Conservation (phyloP, 1,140 invertebrate genomes). For the Nomia melanderi region DNA sequence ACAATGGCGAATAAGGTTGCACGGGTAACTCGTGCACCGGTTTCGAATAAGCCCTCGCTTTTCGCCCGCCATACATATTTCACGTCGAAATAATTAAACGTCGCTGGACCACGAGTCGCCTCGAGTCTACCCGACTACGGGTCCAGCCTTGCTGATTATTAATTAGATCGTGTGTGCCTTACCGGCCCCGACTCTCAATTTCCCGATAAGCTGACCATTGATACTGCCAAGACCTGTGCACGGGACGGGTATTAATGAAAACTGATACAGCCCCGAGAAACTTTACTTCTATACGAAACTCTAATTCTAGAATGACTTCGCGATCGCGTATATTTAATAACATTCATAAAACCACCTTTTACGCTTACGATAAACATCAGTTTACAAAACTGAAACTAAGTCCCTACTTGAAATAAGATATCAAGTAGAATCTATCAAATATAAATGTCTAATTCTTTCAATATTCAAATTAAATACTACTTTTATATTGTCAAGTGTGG, state of each 20-base stretch:
- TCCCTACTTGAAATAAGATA: too few species aligned
- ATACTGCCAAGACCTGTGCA: constrained; percentile 5
- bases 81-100: constrained; percentile 77
- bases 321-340: too few species aligned
- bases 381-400: too few species aligned
- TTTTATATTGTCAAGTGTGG: too few species aligned
- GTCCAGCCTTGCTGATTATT: constrained; percentile 65
- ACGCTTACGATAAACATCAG: too few species aligned
- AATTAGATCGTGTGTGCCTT: constrained; percentile 61
- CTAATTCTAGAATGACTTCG: not conserved
- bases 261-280: constrained; percentile 5
- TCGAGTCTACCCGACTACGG: constrained; percentile 51
- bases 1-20: constrained; percentile 76
- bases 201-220: constrained; percentile 60
- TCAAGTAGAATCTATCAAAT: too few species aligned
- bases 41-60: constrained; percentile 58
- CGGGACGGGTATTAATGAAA: constrained; percentile 16
- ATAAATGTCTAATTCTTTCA: too few species aligned
- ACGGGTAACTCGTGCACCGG: constrained; percentile 59
- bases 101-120: constrained; percentile 68
- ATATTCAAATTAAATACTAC: too few species aligned
- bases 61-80: constrained; percentile 73
- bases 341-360: too few species aligned
- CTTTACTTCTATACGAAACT: not conserved
- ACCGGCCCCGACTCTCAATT: constrained; percentile 51